Percentiles rank a stretch among this genome's conserved stretches.
phyloP scores from a whole-genome alignment of 2,888 invertebrate species.

The Drosophila leonis region DNA sequence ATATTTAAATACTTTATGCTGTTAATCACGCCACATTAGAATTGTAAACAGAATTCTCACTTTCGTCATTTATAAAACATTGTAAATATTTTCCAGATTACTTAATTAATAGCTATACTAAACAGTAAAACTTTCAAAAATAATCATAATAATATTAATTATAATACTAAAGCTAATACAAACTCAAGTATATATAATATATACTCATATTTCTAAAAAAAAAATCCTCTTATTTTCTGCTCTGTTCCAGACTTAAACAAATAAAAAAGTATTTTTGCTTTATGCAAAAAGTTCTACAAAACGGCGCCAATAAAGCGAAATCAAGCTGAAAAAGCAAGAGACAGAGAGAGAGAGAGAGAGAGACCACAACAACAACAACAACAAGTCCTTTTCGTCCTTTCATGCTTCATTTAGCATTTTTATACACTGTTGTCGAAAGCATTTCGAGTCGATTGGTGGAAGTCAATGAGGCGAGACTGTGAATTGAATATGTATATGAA shows the following conservation, averaged over 20 bases:
- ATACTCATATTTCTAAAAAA: neutral
- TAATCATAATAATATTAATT: neutral
- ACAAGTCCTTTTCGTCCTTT: conserved; percentile 31
- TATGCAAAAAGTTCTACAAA: conserved; percentile 26
- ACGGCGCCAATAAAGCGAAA: conserved; percentile 25
- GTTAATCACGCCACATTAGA: too few species aligned
- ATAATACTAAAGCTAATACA: neutral
- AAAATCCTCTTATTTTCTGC: neutral
- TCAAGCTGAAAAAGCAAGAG: conserved; percentile 19
- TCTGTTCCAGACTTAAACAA: neutral
- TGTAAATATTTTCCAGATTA: too few species aligned
- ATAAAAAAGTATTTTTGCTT: neutral
- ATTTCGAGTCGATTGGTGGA: neutral
- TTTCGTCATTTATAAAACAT: too few species aligned
- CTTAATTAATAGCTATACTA: too few species aligned
- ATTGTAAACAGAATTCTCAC: too few species aligned
- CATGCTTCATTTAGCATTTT: conserved; percentile 61
- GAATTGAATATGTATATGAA: neutral
- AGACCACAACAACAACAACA: conserved; percentile 23
- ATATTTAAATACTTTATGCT: too few species aligned
- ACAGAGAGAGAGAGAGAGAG: neutral
- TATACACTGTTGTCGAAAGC: neutral
- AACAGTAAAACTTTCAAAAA: too few species aligned
- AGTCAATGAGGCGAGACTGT: neutral
- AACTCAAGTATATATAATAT: neutral